Conservation (phyloP, 2,888 invertebrate genomes). For the Yponomeuta cagnagella region DNA sequence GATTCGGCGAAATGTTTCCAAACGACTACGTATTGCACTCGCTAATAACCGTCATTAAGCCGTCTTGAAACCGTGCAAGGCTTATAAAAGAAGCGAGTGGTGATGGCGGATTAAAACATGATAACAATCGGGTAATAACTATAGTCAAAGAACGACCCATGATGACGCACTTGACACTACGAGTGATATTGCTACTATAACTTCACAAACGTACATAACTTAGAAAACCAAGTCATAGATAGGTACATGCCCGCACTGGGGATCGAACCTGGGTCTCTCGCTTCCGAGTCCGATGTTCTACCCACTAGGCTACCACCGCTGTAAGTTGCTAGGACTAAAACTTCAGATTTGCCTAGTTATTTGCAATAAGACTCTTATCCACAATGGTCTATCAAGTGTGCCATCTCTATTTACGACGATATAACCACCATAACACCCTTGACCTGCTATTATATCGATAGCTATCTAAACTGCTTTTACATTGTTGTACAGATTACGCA, state of each 20-base stretch:
- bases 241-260: too few species aligned
- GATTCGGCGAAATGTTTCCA: neutral
- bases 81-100: neutral
- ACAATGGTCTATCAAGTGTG: neutral
- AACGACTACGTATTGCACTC: neutral
- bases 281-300: too few species aligned
- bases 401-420: neutral
- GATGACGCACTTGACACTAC: neutral
- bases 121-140: neutral
- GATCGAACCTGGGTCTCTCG: too few species aligned
- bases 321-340: neutral
- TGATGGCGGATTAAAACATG: neutral
- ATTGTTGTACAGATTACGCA: neutral
- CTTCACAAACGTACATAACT: too few species aligned
- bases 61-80: neutral
- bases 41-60: neutral
- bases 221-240: too few species aligned
- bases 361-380: neutral
- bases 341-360: neutral
- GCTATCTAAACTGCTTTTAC: conserved; percentile 3
- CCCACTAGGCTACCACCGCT: too few species aligned
- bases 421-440: neutral
- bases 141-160: neutral
- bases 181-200: neutral
- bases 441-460: neutral